These are phyloP conservation scores for Gulo gulo DNA, from an alignment of 2,113 vertebrate genomes.

Conservation along the genomic window DNA sequence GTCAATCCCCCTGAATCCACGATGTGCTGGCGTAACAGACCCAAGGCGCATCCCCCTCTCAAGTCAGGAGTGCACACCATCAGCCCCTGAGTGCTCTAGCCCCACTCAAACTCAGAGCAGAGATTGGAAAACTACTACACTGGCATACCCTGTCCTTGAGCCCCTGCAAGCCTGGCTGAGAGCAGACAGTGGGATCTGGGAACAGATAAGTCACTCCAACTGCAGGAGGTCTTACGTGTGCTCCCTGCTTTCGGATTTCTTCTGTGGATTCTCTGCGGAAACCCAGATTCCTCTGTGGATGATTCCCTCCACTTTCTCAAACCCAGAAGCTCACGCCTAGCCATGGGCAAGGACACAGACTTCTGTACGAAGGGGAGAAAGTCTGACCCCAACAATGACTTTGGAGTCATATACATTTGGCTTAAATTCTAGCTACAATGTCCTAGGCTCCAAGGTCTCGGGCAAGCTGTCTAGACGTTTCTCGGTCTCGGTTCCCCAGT, in stretches of 20 bases:
- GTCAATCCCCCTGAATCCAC: not conserved
- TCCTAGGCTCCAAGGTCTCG: not conserved
- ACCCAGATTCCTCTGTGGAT: not conserved
- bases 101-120: not conserved
- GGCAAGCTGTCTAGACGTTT: not conserved
- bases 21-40: too few relatives aligned
- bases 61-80: not conserved
- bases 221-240: not conserved
- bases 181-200: not conserved
- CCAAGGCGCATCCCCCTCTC: not conserved
- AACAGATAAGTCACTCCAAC: fast-evolving
- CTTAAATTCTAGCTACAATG: not conserved
- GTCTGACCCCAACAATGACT: not conserved
- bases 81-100: too few relatives aligned
- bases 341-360: not conserved
- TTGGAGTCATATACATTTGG: not conserved
- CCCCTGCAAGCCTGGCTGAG: not conserved
- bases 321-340: not conserved
- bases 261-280: not conserved
- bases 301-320: not conserved
- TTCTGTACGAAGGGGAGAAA: not conserved
- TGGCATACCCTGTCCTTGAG: not conserved
- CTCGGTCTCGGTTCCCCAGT: not conserved
- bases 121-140: not conserved
- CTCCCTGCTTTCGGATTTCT: not conserved